Base-by-base conservation (phyloP, 2,888 invertebrate genomes). In the Acronicta aceris region DNA sequence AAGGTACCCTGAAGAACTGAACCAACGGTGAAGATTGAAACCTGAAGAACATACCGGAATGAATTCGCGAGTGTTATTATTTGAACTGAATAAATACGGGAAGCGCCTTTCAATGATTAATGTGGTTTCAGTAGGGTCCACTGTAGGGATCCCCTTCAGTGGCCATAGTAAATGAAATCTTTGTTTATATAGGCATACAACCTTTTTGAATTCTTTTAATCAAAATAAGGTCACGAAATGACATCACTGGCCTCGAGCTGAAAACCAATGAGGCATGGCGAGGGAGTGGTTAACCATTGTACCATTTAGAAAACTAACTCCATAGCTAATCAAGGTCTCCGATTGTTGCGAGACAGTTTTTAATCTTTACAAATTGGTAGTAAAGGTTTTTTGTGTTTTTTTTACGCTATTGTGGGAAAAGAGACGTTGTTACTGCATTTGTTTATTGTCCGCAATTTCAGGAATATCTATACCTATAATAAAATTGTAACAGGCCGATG, bases 241-340 rank as follows among this genome's bases (percentile, higher is more conserved):
- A 73, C 67, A 76, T 75, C 76, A 76, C 25, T 63, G 60, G 50
- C 75, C 75, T 76, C 76, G 64, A 6, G n/a, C 51, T 64, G 62
- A 47, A 64, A 50, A 46, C 62, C 57, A 65, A 43, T 70, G 70
- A 71, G 36, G 52, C 67, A 46, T 58, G 33, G 41, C 58, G 42
- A 47, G 48, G 74, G 74, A 65, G 74, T 45, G 74, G 55, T 50
- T 46, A 36, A 16, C 42, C 33, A 66, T 74, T 72, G 71, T 71
- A n/a, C 40, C 49, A 10, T 46, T 59, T 63, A 54, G 71, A 53
- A 68, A 74, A 68, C 58, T 48, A 58, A 57, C n/a, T 59, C 65
- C 51, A 55, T 46, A 33, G 41, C 13, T 16, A 45, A 52, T 25
- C 68, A 70, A 68, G 68, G 68, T 33, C 71, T 55, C 15, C 5